Base-by-base conservation (phyloP, 1,140 invertebrate genomes). In the Trachelipus rathkii region DNA sequence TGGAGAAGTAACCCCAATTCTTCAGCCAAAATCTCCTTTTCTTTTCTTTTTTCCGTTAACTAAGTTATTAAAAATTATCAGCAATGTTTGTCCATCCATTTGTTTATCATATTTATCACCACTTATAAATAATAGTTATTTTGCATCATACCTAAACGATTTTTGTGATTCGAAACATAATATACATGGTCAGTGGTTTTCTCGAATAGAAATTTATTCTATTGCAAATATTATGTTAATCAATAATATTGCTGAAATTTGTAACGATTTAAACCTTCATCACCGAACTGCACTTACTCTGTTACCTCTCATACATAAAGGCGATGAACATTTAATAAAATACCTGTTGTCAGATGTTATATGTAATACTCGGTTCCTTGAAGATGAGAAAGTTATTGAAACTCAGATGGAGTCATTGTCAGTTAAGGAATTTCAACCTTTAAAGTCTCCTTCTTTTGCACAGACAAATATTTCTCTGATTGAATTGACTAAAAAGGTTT, bases 301-400 rank as follows among this genome's bases (percentile, higher is more conserved):
- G 10, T 21, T 80, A 73, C n/a, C 71, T 6, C 75, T 72, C 67
- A 50, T 80, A 11, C 79, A 80, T 21, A 77, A 76, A 73, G 79
- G 79, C 13, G 76, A 80, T 69, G 79, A 80, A 72, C 72, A 76
- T 6, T n/a, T 80, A 21, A 71, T 76, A 11, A 76, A 76, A 71
- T 60, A 11, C 21, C 46, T 80, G 11, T 44, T 80, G 10, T 73
- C 46, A 5, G 43, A 50, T 33, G 74, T 80, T 10, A 76, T 80
- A 1, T 80, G 79, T 74, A 44, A 60, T 60, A 71, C 67, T 60
- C 71, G 73, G 23, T 78, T 77, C 23, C 44, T 68, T 33, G 33
- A 70, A 43, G 79, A 80, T 67, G 21, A 78, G 8, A 21, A 66
- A 10, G 79, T 73, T 66, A 53, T 80, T 13, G 72, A 71, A 15